Evolutionary conservation across 2,113 vertebrate genomes (phyloP).

Genomic region (Heterotis niloticus): DNA sequence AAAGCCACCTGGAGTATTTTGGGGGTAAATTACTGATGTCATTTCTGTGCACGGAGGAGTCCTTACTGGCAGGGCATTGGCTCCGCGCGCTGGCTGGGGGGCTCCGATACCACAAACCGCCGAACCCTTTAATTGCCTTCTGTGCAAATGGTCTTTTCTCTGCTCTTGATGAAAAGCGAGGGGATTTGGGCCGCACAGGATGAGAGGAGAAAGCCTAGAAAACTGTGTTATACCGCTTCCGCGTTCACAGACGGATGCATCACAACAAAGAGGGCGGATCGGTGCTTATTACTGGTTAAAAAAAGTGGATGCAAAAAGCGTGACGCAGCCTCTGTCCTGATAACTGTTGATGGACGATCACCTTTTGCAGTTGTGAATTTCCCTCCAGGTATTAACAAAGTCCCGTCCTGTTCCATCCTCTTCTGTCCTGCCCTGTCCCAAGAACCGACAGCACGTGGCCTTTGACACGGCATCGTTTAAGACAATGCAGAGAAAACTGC

Average conservation of each 20-base stretch:
- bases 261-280: not conserved
- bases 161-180: constrained; percentile 67
- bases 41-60: constrained; percentile 82
- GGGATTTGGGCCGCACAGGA: constrained; percentile 44
- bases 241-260: not conserved
- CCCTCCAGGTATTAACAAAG: no score
- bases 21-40: constrained; percentile 73
- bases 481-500: not conserved
- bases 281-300: not conserved
- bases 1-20: constrained; percentile 68
- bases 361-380: no score
- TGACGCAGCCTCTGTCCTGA: not conserved
- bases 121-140: constrained; percentile 99
- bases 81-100: constrained; percentile 87
- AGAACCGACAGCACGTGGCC: not conserved
- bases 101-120: constrained; percentile 96
- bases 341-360: no score
- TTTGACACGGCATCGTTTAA: constrained; percentile 1
- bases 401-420: no score
- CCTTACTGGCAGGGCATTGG: constrained; percentile 87
- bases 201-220: constrained; percentile 32
- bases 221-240: not conserved
- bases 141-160: constrained; percentile 84
- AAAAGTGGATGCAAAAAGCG: not conserved
- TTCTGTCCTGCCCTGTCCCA: not conserved